Percentiles rank a stretch among this genome's conserved stretches.
Evolutionary conservation across 2,888 invertebrate genomes (phyloP).

Genomic region (Coenonympha glycerion): DNA sequence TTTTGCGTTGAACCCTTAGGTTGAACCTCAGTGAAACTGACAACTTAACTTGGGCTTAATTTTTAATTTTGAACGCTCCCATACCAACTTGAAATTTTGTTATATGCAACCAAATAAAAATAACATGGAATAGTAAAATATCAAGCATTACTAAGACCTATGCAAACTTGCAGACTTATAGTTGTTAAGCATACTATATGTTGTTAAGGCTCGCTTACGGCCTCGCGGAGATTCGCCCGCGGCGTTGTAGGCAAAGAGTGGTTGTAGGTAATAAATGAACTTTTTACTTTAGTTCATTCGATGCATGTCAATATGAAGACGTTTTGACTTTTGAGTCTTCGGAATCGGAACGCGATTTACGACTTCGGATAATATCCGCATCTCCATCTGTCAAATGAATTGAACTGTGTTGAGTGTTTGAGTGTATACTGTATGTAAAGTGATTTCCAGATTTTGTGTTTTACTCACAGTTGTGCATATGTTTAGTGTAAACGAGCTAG

Average conservation of each 20-base stretch:
- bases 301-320: conserved; percentile 52
- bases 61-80: not conserved
- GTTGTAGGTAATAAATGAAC: conserved; percentile 14
- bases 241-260: not conserved
- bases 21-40: no score
- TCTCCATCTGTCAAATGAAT: conserved; percentile 64
- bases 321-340: conserved; percentile 40
- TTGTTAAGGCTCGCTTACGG: not conserved
- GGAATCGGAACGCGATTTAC: conserved; percentile 53
- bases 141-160: not conserved
- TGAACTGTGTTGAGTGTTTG: conserved; percentile 13
- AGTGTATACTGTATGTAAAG: conserved; percentile 28
- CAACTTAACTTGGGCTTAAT: no score
- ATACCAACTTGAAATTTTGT: not conserved
- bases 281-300: conserved; percentile 54
- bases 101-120: not conserved
- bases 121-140: not conserved
- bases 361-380: no score
- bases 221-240: conserved; percentile 3
- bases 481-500: conserved; percentile 44
- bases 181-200: not conserved
- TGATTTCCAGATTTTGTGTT: conserved; percentile 35
- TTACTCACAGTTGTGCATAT: conserved; percentile 34
- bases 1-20: no score
- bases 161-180: not conserved